Evolutionary conservation across 2,797 vertebrate genomes (phyloP), one percentile per base, ranked within the genome.

Genomic region (Yasuhikotakia modesta): DNA sequence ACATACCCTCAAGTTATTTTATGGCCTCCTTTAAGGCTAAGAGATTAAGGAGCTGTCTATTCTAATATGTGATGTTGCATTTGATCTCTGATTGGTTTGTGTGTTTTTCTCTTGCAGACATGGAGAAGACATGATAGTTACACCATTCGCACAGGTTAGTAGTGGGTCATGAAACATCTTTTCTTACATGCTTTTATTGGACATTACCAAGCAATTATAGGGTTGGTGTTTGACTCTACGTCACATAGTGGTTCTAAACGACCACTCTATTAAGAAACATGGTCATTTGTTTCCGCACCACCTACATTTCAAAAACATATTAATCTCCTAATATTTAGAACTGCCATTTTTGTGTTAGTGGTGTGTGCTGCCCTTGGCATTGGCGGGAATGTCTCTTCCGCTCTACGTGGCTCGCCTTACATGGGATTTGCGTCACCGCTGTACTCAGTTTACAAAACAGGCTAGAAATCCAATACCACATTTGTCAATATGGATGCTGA

Each of bases 121-220:
- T 0, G 95, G 95, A 88, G 96, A 97, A 93, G 97, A 98, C 94
- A 92, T 96, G 96, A 98, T 98, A 7, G 96, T 98, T 69, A 98
- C 97, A 0, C 96, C 96, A 0, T 98, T 98, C 57, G 97, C 96
- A 81, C 97, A 97, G 94, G 97, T 97, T 83, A 85, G 93, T 90
- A 32, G 17, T 24, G 27, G 55, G 43, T 45, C 19, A n/a, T 58
- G 35, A 50, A 64, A 52, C 32, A 7, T 60, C 16, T 39, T n/a
- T 52, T 30, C 13, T 43, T 66, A 11, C 32, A 22, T 39, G 13
- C 35, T 63, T 35, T 63, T 30, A 32, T 66, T 61, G 53, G 16
- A 53, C 43, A 24, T 76, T 68, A 45, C 53, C 22, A n/a, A 27
- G 21, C 30, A n/a, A 22, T 76, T n/a, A 58, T 13, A 14, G 70